These are phyloP conservation scores for Hemaris fuciformis DNA, from an alignment of 2,888 invertebrate species.

Conservation along the genomic window DNA sequence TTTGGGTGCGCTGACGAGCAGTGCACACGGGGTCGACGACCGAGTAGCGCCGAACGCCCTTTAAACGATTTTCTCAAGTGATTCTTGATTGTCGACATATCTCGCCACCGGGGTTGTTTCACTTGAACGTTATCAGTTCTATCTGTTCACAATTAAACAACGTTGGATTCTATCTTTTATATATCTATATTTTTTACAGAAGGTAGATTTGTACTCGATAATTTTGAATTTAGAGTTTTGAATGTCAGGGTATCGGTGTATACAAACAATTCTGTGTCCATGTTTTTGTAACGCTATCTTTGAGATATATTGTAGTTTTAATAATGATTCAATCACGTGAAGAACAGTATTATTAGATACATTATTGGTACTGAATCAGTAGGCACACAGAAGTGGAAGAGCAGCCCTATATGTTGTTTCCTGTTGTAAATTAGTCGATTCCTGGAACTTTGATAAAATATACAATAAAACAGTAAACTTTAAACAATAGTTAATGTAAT, in stretches of 20 bases:
- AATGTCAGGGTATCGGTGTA: background rate
- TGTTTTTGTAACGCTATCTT: too few species aligned
- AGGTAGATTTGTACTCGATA: too few species aligned
- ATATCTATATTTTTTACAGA: background rate
- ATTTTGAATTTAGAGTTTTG: background rate
- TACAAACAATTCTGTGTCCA: too few species aligned
- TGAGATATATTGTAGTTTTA: background rate
- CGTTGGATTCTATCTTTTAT: background rate
- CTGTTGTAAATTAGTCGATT: constrained; percentile 54
- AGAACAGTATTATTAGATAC: background rate
- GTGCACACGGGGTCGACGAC: constrained; percentile 48
- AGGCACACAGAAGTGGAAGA: background rate
- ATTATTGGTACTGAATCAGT: background rate
- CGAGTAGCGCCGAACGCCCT: constrained; percentile 56
- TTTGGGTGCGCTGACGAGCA: constrained; percentile 44
- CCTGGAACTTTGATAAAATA: constrained; percentile 51
- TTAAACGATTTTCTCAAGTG: constrained; percentile 46
- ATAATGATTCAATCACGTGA: background rate
- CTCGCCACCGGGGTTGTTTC: constrained; percentile 20
- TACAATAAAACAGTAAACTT: constrained; percentile 31
- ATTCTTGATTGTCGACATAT: constrained; percentile 26
- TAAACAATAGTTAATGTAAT: constrained; percentile 22
- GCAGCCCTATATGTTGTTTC: constrained; percentile 33
- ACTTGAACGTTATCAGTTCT: background rate
- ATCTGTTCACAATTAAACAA: background rate